Evolutionary conservation across 2,113 vertebrate species (phyloP).

Genomic region (Platycercus adscitus): DNA sequence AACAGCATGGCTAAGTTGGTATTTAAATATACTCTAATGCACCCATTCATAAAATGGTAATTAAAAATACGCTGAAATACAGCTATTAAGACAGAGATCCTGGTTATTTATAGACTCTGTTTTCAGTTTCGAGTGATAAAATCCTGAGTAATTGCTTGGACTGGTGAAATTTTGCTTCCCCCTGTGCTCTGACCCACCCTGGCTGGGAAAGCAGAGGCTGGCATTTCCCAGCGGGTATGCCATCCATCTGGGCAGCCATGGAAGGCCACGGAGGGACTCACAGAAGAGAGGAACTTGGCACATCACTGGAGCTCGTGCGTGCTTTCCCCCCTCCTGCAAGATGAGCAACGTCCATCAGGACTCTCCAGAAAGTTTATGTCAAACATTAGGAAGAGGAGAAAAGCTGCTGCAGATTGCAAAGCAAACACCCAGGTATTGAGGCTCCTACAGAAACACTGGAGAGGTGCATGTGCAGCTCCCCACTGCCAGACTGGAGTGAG

Average conservation of each 20-base stretch:
- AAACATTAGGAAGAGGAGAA: not conserved
- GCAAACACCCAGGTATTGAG: rapidly evolving
- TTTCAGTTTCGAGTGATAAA: slow-evolving; percentile 31
- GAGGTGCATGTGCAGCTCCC: not conserved
- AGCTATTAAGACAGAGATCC: slow-evolving; percentile 47
- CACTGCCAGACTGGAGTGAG: not conserved
- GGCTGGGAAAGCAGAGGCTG: slow-evolving; percentile 41
- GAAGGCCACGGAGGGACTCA: not conserved
- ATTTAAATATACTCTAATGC: slow-evolving; percentile 70
- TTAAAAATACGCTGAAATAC: slow-evolving; percentile 60
- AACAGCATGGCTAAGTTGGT: slow-evolving; percentile 16
- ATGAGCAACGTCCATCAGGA: rapidly evolving
- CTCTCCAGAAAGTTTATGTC: not conserved
- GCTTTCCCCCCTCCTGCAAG: not conserved
- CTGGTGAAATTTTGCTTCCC: not conserved
- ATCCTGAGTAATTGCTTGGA: slow-evolving; percentile 23
- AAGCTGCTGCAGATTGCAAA: not conserved
- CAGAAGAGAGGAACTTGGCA: not conserved
- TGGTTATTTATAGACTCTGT: slow-evolving; percentile 37
- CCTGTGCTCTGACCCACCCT: rapidly evolving
- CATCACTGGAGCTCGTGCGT: rapidly evolving
- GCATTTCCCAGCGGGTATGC: not conserved
- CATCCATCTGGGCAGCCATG: not conserved
- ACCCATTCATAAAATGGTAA: slow-evolving; percentile 70
- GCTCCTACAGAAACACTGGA: not conserved